A percentile compares a stretch with the other conserved stretches of the same genome.
phyloP scores from a whole-genome alignment of 2,113 vertebrate species.

The Naja naja region DNA sequence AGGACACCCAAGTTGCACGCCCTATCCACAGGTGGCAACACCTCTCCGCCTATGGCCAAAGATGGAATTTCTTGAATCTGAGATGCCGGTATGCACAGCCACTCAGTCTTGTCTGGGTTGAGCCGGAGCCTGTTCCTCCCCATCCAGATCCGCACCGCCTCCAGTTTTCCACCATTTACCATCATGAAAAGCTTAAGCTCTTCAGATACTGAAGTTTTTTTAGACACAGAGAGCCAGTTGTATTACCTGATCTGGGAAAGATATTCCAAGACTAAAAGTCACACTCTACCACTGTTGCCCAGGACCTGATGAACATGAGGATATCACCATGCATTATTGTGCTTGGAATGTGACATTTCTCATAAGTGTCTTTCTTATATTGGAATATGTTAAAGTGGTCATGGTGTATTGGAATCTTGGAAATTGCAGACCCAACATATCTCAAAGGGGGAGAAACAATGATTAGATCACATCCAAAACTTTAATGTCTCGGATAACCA shows the following conservation, averaged over 20 bases:
- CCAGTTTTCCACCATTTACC: too few species aligned
- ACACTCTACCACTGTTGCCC: background rate
- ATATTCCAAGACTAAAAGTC: background rate
- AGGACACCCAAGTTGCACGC: too few species aligned
- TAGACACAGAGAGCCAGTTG: background rate
- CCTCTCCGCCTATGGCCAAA: too few species aligned
- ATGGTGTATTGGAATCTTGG: background rate
- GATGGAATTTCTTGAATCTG: too few species aligned
- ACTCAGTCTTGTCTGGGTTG: too few species aligned
- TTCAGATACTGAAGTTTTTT: background rate
- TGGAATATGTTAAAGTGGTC: background rate
- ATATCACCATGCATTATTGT: background rate
- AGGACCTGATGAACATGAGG: background rate
- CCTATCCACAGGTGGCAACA: too few species aligned
- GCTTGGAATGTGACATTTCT: background rate
- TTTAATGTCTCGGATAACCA: too few species aligned
- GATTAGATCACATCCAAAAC: background rate
- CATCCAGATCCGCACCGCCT: too few species aligned
- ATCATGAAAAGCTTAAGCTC: background rate
- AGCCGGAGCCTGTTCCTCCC: too few species aligned
- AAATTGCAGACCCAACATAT: background rate
- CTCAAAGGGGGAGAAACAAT: background rate
- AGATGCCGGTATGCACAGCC: too few species aligned
- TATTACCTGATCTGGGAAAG: background rate
- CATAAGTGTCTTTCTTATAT: background rate